Conservation (phyloP, 2,888 invertebrate species). For the Ennomos erosarius region DNA sequence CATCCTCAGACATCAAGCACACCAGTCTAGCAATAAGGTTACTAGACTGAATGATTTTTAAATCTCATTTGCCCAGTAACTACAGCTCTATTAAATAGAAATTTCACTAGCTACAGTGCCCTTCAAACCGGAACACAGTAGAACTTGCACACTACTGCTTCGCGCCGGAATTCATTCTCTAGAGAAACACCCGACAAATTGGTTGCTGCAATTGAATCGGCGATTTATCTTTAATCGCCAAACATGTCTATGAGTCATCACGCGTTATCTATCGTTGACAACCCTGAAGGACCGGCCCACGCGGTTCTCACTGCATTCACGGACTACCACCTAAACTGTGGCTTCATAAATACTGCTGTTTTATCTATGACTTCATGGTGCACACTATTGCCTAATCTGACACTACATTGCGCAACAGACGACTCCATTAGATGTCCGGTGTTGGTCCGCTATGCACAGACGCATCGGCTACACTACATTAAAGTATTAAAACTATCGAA, state of each 20-base stretch:
- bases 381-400: conserved; percentile 34
- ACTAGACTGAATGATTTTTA: too few relatives aligned
- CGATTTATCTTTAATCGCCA: conserved; percentile 36
- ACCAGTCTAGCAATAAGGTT: too few relatives aligned
- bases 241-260: conserved; percentile 37
- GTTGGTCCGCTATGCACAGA: conserved; percentile 33
- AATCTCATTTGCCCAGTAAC: too few relatives aligned
- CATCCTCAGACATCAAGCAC: too few relatives aligned
- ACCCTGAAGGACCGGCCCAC: conserved; percentile 63
- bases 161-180: too few relatives aligned
- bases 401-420: conserved; percentile 69
- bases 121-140: too few relatives aligned
- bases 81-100: too few relatives aligned
- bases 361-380: conserved; percentile 20
- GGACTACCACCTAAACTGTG: conserved; percentile 34
- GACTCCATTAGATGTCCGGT: conserved; percentile 74
- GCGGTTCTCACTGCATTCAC: conserved; percentile 59
- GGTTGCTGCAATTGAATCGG: conserved; percentile 23
- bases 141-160: too few relatives aligned
- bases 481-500: conserved; percentile 73
- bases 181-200: conserved; percentile 31
- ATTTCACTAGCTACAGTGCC: too few relatives aligned
- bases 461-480: conserved; percentile 48
- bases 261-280: conserved; percentile 46
- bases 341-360: conserved; percentile 35